phyloP scores from a whole-genome alignment of 2,888 invertebrate genomes.

The Synergus gifuensis region DNA sequence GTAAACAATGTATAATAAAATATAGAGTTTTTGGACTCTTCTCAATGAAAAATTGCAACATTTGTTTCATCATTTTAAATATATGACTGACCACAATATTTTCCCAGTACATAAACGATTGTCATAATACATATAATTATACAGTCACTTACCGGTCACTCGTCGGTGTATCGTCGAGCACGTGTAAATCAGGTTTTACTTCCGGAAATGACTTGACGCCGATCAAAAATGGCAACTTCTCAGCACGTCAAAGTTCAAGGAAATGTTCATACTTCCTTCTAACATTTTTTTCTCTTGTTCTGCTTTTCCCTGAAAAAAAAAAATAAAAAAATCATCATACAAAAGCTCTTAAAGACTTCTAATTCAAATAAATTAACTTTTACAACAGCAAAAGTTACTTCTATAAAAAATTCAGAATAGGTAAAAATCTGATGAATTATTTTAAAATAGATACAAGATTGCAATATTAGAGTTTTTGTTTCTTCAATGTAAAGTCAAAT shows the following conservation, averaged over 20 bases:
- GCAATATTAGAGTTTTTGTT: neutral
- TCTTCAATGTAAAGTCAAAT: neutral
- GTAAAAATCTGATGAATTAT: neutral
- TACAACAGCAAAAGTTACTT: neutral
- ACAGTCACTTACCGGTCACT: conserved; percentile 32
- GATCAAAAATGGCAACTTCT: conserved; percentile 5
- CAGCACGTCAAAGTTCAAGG: conserved; percentile 11
- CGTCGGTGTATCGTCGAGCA: conserved; percentile 33
- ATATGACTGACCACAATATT: conserved; percentile 1
- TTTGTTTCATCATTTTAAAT: neutral
- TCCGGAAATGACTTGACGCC: conserved; percentile 1
- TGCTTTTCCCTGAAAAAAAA: neutral
- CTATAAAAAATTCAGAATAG: neutral
- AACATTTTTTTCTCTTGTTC: conserved; percentile 14
- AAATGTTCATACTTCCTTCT: conserved; percentile 3
- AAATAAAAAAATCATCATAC: neutral
- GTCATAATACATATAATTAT: neutral
- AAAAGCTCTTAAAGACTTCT: neutral
- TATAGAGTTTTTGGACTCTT: neutral
- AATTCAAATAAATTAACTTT: neutral
- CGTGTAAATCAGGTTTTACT: conserved; percentile 21
- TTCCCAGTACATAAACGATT: conserved; percentile 2
- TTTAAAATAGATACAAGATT: neutral
- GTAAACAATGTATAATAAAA: neutral
- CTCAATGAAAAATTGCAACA: neutral